phyloP scores from a whole-genome alignment of 2,888 invertebrate genomes.

The Melinopterus prodromus region DNA sequence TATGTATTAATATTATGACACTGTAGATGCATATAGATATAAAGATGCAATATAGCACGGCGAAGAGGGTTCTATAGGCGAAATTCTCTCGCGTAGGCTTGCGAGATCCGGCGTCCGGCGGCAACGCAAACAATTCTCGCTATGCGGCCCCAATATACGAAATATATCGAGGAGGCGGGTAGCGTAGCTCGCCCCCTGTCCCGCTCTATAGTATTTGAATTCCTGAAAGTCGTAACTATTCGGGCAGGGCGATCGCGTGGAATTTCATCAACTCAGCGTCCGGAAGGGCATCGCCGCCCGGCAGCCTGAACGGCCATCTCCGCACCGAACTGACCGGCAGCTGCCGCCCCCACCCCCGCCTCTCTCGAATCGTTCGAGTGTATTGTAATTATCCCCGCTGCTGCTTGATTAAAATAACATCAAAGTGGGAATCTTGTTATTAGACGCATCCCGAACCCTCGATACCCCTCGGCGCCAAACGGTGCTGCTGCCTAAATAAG shows the following conservation, averaged over 20 bases:
- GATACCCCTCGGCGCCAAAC: neutral
- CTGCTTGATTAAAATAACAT: slow-evolving; percentile 58
- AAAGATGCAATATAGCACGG: neutral
- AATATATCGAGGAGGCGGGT: neutral
- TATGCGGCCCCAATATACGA: slow-evolving; percentile 56
- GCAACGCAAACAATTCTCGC: slow-evolving; percentile 54
- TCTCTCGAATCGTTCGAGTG: slow-evolving; percentile 53
- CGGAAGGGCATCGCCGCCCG: slow-evolving; percentile 66
- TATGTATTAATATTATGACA: no score
- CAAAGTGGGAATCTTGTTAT: slow-evolving; percentile 60
- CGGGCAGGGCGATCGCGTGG: slow-evolving; percentile 58
- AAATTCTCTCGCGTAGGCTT: neutral
- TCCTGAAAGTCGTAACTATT: slow-evolving; percentile 61
- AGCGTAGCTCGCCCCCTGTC: neutral
- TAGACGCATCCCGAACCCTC: slow-evolving; percentile 48
- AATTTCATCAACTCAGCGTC: slow-evolving; percentile 68
- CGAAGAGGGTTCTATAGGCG: neutral
- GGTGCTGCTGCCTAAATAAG: neutral
- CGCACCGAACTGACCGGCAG: slow-evolving; percentile 26
- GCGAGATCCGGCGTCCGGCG: neutral
- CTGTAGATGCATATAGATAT: neutral
- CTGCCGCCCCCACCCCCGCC: slow-evolving; percentile 37
- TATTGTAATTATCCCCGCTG: slow-evolving; percentile 55
- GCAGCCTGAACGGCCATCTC: slow-evolving; percentile 49
- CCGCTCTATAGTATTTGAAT: slow-evolving; percentile 55